Conservation (phyloP, 2,888 invertebrate species). For the Nemapogon koenigi region DNA sequence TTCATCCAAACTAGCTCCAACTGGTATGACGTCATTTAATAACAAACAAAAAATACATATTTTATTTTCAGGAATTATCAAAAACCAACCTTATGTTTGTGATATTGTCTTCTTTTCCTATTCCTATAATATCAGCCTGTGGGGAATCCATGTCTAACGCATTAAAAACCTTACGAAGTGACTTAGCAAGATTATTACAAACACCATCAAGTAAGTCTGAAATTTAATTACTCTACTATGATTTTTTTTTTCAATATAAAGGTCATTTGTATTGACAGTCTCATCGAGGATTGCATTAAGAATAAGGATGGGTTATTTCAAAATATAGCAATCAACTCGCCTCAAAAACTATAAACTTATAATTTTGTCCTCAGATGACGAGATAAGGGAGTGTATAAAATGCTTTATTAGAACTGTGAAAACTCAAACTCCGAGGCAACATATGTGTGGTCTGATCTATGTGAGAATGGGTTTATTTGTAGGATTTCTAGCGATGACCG, state of each 20-base stretch:
- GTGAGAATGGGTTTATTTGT: constrained; percentile 1
- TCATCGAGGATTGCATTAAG: no score
- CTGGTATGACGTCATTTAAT: no score
- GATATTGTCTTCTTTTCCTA: background rate
- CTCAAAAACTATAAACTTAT: no score
- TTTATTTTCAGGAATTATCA: background rate
- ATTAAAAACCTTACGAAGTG: background rate
- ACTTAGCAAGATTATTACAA: constrained; percentile 2
- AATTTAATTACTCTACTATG: no score
- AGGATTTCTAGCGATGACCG: constrained; percentile 4
- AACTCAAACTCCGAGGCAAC: background rate
- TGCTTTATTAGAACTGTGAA: constrained; percentile 3
- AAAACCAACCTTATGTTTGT: background rate
- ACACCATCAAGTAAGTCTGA: no score
- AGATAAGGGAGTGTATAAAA: background rate
- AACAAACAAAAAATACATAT: no score
- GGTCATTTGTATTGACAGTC: no score
- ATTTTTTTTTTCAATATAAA: no score
- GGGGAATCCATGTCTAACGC: background rate
- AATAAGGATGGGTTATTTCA: no score
- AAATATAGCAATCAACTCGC: no score
- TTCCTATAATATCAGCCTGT: constrained; percentile 1
- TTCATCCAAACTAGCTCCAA: no score
- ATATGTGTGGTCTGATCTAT: background rate
- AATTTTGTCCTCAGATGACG: no score